A percentile compares a stretch with the other conserved stretches of the same genome.
These are phyloP conservation scores for Cetonia aurata DNA, from an alignment of 2,888 invertebrate species.

Conservation along the genomic window DNA sequence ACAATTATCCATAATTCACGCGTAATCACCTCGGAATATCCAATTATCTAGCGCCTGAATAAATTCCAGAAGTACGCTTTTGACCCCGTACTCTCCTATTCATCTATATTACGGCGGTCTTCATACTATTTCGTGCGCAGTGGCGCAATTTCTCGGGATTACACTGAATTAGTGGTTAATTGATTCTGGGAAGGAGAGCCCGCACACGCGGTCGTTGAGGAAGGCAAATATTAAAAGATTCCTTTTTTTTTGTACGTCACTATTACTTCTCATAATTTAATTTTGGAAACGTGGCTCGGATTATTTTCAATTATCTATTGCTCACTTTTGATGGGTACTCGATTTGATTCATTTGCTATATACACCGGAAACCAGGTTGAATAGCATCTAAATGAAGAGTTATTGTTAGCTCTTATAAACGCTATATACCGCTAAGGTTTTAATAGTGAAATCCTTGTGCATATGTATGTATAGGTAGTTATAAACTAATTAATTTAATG, in stretches of 20 bases:
- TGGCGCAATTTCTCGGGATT: slow-evolving; percentile 20
- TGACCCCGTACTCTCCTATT: slow-evolving; percentile 13
- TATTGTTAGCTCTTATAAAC: slow-evolving; percentile 10
- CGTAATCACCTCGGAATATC: slow-evolving; percentile 32
- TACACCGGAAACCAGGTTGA: slow-evolving; percentile 26
- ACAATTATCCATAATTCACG: slow-evolving; percentile 38
- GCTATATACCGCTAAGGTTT: neutral
- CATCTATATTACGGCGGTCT: slow-evolving; percentile 19
- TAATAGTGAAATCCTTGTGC: neutral
- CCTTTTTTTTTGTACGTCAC: slow-evolving; percentile 12
- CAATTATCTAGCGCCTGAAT: slow-evolving; percentile 34
- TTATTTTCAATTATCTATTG: slow-evolving; percentile 20
- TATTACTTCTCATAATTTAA: slow-evolving; percentile 31
- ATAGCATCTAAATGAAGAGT: slow-evolving; percentile 27
- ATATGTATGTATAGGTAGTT: too few species aligned
- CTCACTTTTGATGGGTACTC: neutral
- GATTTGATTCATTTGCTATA: slow-evolving; percentile 14
- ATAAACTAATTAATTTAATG: too few species aligned
- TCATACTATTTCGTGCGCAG: neutral
- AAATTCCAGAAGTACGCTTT: slow-evolving; percentile 29
- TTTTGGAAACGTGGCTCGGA: slow-evolving; percentile 19
- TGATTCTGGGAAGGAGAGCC: slow-evolving; percentile 25
- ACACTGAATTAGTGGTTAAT: slow-evolving; percentile 26
- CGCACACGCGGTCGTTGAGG: slow-evolving; percentile 3
- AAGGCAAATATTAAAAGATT: slow-evolving; percentile 15